phyloP scores from a whole-genome alignment of 2,113 vertebrate genomes.

The Otis tarda region DNA sequence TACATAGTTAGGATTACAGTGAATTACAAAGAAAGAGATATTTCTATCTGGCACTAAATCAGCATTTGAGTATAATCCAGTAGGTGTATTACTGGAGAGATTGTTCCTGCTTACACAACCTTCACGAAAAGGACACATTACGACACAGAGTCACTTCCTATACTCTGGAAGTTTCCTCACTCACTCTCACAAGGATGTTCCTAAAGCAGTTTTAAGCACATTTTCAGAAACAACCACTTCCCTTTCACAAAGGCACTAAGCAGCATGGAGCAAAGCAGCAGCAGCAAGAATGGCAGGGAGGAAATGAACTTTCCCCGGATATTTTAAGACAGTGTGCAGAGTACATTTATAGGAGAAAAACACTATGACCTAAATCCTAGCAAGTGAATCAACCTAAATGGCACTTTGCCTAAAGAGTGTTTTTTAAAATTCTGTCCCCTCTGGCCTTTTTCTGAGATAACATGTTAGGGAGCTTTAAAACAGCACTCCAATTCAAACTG shows the following conservation, averaged over 20 bases:
- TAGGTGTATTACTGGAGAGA: neutral
- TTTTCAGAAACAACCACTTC: neutral
- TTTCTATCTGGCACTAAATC: neutral
- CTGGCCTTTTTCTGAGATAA: neutral
- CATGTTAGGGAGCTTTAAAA: neutral
- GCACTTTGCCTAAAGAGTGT: neutral
- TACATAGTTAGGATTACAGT: neutral
- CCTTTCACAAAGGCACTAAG: accelerated
- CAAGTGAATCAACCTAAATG: neutral
- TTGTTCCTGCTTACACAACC: neutral
- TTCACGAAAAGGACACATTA: neutral
- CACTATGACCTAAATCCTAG: neutral
- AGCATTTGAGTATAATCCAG: accelerated
- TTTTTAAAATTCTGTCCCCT: neutral
- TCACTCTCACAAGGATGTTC: neutral
- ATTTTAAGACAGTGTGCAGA: neutral
- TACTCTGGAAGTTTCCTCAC: neutral
- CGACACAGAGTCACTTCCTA: neutral
- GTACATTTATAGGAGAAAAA: neutral
- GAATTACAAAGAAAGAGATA: neutral
- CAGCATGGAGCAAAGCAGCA: neutral
- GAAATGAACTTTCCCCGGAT: neutral
- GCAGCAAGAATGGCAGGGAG: neutral
- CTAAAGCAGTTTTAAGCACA: neutral
- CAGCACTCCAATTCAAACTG: neutral